Evolutionary conservation across 2,888 invertebrate genomes (phyloP).

Genomic region (Laspeyria flexula): DNA sequence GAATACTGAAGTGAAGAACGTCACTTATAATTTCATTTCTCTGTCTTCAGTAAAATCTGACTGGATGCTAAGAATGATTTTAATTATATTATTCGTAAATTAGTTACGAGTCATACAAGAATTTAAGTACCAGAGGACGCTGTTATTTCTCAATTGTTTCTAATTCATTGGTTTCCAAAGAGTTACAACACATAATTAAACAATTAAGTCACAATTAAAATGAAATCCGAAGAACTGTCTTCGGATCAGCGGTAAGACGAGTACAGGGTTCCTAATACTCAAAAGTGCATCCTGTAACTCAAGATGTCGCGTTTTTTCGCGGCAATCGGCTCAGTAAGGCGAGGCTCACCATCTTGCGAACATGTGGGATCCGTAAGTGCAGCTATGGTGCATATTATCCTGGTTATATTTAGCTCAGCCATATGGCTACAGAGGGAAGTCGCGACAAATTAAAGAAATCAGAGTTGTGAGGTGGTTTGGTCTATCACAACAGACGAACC

Average conservation of each 20-base stretch:
- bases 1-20: too few species aligned
- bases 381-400: constrained; percentile 60
- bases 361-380: constrained; percentile 72
- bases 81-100: too few species aligned
- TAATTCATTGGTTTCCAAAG: too few species aligned
- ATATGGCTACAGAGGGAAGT: constrained; percentile 74
- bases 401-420: constrained; percentile 78
- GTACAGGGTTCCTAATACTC: constrained; percentile 58
- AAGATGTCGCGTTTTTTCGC: constrained; percentile 78
- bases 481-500: constrained; percentile 26
- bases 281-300: constrained; percentile 81
- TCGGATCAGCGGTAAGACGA: constrained; percentile 48
- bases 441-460: constrained; percentile 51
- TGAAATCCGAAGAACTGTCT: constrained; percentile 43
- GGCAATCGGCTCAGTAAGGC: constrained; percentile 74
- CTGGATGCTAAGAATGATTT: too few species aligned
- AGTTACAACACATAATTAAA: too few species aligned
- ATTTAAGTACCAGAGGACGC: too few species aligned
- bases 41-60: too few species aligned
- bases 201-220: constrained; percentile 30
- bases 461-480: constrained; percentile 36
- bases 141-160: too few species aligned
- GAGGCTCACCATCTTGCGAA: constrained; percentile 78
- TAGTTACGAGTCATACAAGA: too few species aligned
- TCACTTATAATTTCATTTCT: too few species aligned